Evolutionary conservation across 2,113 vertebrate genomes (phyloP).

Genomic region (Rhinolophus sinicus): DNA sequence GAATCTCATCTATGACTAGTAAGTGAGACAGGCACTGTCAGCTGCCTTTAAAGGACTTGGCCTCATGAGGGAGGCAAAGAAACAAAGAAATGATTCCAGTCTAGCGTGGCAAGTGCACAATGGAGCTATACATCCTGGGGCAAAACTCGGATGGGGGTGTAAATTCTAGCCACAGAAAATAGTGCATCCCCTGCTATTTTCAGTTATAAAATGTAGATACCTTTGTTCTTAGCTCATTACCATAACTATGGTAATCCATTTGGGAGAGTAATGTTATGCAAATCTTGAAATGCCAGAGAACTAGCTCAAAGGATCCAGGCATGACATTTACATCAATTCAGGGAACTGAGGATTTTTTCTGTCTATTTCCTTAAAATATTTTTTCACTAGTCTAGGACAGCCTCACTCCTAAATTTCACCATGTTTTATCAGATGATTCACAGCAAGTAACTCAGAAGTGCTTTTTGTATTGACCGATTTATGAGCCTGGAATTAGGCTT

Average conservation of each 20-base stretch:
- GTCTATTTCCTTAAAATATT: neutral
- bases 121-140: neutral
- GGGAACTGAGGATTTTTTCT: neutral
- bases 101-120: neutral
- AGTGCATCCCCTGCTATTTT: neutral
- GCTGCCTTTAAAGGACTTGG: neutral
- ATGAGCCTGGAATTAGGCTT: neutral
- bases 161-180: neutral
- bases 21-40: neutral
- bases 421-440: neutral
- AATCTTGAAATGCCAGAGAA: neutral
- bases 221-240: neutral
- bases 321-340: neutral
- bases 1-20: neutral
- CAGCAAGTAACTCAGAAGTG: neutral
- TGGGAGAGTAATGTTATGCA: neutral
- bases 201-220: neutral
- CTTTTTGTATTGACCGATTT: neutral
- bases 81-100: neutral
- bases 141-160: neutral
- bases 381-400: neutral
- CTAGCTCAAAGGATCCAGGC: neutral
- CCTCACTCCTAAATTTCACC: neutral
- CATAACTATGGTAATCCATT: neutral
- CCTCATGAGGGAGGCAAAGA: neutral